A percentile compares a stretch with the other conserved stretches of the same genome.
Evolutionary conservation across 2,113 vertebrate genomes (phyloP).

Genomic region (Lontra canadensis): DNA sequence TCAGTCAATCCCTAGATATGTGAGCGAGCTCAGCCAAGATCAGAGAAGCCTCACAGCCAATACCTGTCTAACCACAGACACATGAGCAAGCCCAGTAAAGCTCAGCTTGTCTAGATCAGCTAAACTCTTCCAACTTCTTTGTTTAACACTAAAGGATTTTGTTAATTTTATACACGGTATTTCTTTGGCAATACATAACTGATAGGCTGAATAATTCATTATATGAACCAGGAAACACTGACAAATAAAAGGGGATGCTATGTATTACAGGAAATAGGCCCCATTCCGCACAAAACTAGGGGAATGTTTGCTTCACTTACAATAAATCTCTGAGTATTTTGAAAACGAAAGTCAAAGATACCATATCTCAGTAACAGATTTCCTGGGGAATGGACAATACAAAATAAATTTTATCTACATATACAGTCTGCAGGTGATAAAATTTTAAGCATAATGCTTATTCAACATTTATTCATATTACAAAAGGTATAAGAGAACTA

Average conservation of each 20-base stretch:
- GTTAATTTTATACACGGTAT: not conserved
- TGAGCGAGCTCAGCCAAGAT: not conserved
- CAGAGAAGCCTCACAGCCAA: too few species aligned
- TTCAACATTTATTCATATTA: not conserved
- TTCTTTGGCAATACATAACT: not conserved
- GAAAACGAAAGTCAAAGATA: not conserved
- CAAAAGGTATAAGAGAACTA: not conserved
- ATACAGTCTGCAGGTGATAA: not conserved
- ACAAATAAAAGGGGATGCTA: not conserved
- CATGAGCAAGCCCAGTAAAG: not conserved
- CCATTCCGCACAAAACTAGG: not conserved
- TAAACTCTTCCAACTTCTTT: not conserved
- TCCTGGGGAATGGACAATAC: not conserved
- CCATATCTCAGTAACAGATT: not conserved
- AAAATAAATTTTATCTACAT: not conserved
- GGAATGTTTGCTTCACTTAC: not conserved
- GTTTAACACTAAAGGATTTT: not conserved
- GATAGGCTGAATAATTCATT: not conserved
- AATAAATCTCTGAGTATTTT: not conserved
- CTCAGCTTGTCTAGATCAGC: not conserved
- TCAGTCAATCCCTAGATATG: not conserved
- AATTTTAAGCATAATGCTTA: not conserved
- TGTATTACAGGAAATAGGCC: not conserved
- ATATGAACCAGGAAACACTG: not conserved
- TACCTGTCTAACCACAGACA: not conserved